These are phyloP conservation scores for Vollenhovia emeryi DNA, from an alignment of 1,140 invertebrate species.

Conservation along the genomic window DNA sequence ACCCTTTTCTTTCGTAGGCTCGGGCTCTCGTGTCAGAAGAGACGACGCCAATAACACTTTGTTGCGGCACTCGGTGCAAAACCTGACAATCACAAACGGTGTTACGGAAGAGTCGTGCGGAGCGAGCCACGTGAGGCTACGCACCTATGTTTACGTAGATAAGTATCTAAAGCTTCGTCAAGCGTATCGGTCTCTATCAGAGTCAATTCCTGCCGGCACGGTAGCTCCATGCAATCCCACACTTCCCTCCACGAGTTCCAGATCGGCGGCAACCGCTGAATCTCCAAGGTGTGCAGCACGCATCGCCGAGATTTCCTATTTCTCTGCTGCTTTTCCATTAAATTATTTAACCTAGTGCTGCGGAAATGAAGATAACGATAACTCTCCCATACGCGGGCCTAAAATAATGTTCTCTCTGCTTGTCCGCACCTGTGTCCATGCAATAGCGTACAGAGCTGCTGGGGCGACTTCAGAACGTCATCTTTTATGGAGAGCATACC, in stretches of 20 bases:
- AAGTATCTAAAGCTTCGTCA: slow-evolving; percentile 94
- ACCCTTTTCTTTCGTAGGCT: slow-evolving; percentile 94
- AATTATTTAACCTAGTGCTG: slow-evolving; percentile 90
- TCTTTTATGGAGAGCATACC: slow-evolving; percentile 91
- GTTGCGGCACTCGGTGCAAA: slow-evolving; percentile 96
- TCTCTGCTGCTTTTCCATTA: slow-evolving; percentile 92
- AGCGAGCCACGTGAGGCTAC: slow-evolving; percentile 14
- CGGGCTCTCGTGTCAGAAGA: slow-evolving; percentile 93
- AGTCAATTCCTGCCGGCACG: slow-evolving; percentile 94
- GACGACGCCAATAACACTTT: slow-evolving; percentile 95
- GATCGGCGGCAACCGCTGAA: slow-evolving; percentile 91
- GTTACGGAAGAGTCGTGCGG: not conserved
- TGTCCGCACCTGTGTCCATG: slow-evolving; percentile 93
- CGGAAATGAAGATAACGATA: slow-evolving; percentile 62
- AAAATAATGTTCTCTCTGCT: not conserved
- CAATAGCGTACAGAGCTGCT: slow-evolving; percentile 92
- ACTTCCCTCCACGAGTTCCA: slow-evolving; percentile 91
- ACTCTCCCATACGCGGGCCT: not conserved
- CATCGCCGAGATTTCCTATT: slow-evolving; percentile 95
- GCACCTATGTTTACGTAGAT: slow-evolving; percentile 94
- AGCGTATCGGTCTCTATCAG: slow-evolving; percentile 93
- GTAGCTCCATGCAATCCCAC: slow-evolving; percentile 94
- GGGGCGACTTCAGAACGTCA: slow-evolving; percentile 91
- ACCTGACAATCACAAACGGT: slow-evolving; percentile 86
- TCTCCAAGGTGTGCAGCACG: slow-evolving; percentile 94